Conservation (phyloP, 2,113 vertebrate species). For the Eulemur rufifrons region DNA sequence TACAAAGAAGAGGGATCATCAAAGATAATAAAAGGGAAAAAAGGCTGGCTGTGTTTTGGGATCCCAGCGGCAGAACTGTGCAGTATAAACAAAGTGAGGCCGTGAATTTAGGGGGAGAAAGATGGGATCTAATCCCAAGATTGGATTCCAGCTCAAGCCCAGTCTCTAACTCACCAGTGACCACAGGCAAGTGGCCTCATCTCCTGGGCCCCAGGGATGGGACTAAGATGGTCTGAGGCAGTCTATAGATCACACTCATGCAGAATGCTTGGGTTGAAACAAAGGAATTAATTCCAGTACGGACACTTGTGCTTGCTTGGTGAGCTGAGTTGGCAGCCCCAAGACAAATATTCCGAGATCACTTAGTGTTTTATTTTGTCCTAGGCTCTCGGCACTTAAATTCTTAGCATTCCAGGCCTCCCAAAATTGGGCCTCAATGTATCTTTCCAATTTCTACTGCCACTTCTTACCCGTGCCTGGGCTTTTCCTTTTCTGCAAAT, state of each 20-base stretch:
- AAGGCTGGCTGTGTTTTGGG: conserved; percentile 20
- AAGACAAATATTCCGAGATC: background rate
- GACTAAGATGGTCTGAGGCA: background rate
- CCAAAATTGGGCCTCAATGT: background rate
- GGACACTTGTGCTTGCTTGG: background rate
- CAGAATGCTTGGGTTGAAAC: background rate
- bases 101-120: background rate
- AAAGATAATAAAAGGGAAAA: conserved; percentile 15
- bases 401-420: conserved; percentile 2
- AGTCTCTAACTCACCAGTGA: background rate
- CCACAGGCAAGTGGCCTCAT: background rate
- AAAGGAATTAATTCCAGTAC: background rate
- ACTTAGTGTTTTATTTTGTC: background rate
- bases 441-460: background rate
- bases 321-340: background rate
- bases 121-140: background rate
- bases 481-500: background rate
- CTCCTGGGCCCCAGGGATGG: background rate
- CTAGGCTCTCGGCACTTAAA: background rate
- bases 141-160: background rate
- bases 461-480: background rate
- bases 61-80: conserved; percentile 55
- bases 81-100: conserved; percentile 12
- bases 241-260: background rate
- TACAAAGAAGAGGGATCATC: conserved; percentile 49